These are phyloP conservation scores for Pseudomugil tenellus DNA, from an alignment of 2,797 vertebrate genomes.

Conservation along the genomic window DNA sequence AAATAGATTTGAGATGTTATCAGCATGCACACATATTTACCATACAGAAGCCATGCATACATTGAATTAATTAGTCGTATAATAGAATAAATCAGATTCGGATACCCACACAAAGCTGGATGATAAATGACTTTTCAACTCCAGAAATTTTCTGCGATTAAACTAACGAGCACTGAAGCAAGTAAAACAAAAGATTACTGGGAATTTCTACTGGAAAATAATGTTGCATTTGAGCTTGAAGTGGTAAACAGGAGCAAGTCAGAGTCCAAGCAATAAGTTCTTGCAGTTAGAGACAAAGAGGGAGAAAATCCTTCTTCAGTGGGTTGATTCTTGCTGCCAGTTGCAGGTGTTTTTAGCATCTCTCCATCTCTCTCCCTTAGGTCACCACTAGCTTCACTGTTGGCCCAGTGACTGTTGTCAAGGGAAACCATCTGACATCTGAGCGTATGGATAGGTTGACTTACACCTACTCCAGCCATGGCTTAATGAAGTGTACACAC, in stretches of 20 bases:
- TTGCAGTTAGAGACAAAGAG: slow-evolving; percentile 15
- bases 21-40: slow-evolving; percentile 15
- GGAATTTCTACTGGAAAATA: slow-evolving; percentile 30
- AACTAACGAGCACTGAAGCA: slow-evolving; percentile 34
- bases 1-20: slow-evolving; percentile 47
- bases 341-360: slow-evolving; percentile 64
- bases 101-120: no score
- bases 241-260: slow-evolving; percentile 19
- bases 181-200: slow-evolving; percentile 29
- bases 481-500: slow-evolving; percentile 75
- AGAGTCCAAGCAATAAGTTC: slow-evolving; percentile 32
- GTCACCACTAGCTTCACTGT: slow-evolving; percentile 54
- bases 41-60: no score
- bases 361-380: slow-evolving; percentile 45
- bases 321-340: slow-evolving; percentile 52
- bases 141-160: slow-evolving; percentile 38
- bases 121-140: slow-evolving; percentile 2
- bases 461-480: slow-evolving; percentile 63
- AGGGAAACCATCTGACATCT: slow-evolving; percentile 68
- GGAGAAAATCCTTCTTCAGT: slow-evolving; percentile 29
- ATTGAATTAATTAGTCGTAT: no score
- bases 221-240: slow-evolving; percentile 19
- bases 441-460: slow-evolving; percentile 56
- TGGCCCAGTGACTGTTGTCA: slow-evolving; percentile 75
- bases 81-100: no score